Evolutionary conservation across 1,140 invertebrate genomes (phyloP).

Genomic region (Trichonephila clavata): DNA sequence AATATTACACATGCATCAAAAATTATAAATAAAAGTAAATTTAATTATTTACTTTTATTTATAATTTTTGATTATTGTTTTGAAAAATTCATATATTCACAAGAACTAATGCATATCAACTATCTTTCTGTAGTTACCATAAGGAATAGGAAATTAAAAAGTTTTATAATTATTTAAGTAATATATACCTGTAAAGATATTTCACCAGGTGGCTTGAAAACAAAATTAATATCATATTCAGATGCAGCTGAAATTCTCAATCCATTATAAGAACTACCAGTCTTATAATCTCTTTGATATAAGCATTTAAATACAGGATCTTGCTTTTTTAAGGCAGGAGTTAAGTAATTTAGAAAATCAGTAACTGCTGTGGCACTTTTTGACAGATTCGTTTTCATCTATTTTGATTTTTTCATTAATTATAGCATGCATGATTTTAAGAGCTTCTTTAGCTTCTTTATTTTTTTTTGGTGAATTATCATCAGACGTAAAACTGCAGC

Average conservation of each 20-base stretch:
- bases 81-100: no score
- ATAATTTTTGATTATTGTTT: no score
- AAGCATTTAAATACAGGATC: not conserved
- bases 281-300: not conserved
- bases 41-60: no score
- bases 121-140: no score
- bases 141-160: no score
- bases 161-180: no score
- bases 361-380: not conserved
- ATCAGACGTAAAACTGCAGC: not conserved
- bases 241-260: conserved; percentile 26
- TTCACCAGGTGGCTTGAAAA: not conserved
- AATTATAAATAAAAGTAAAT: no score
- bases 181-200: not conserved
- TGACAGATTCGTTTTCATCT: not conserved
- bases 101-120: no score
- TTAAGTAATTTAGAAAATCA: not conserved
- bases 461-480: not conserved
- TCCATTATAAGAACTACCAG: conserved; percentile 45
- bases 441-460: conserved; percentile 46
- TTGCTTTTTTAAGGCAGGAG: not conserved
- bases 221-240: conserved; percentile 48
- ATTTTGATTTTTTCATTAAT: conserved; percentile 12
- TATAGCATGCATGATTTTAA: not conserved
- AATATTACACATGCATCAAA: no score